These are phyloP conservation scores for Heliconius sara DNA, from an alignment of 2,888 invertebrate species.

Conservation along the genomic window DNA sequence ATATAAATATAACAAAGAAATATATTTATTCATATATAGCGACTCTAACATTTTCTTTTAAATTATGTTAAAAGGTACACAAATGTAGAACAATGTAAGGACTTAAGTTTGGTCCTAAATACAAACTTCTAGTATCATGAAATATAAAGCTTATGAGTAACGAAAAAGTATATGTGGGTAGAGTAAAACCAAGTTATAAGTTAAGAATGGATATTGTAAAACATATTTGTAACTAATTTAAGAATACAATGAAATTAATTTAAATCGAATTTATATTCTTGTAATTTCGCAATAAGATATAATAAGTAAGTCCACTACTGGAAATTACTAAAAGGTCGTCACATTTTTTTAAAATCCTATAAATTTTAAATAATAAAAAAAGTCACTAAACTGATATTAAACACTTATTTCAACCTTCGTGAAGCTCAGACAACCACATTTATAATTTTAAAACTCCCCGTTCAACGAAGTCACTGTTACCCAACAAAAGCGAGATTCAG, in stretches of 20 bases:
- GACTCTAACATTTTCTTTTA: background rate
- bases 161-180: background rate
- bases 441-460: constrained; percentile 21
- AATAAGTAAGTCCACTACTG: background rate
- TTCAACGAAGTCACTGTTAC: constrained; percentile 38
- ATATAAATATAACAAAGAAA: background rate
- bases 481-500: constrained; percentile 35
- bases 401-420: background rate
- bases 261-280: background rate
- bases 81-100: background rate
- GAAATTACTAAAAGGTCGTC: background rate
- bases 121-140: background rate
- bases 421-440: background rate
- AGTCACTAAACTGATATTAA: background rate
- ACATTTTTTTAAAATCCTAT: background rate
- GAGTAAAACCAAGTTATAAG: background rate
- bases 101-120: background rate
- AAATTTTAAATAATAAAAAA: background rate
- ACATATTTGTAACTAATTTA: background rate
- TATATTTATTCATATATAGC: background rate
- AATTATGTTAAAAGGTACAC: background rate
- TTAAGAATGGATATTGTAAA: background rate
- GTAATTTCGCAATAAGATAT: background rate
- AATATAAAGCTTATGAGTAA: too few species aligned
- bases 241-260: background rate